phyloP scores from a whole-genome alignment of 2,113 vertebrate species.

The Colistium nudipinnis region DNA sequence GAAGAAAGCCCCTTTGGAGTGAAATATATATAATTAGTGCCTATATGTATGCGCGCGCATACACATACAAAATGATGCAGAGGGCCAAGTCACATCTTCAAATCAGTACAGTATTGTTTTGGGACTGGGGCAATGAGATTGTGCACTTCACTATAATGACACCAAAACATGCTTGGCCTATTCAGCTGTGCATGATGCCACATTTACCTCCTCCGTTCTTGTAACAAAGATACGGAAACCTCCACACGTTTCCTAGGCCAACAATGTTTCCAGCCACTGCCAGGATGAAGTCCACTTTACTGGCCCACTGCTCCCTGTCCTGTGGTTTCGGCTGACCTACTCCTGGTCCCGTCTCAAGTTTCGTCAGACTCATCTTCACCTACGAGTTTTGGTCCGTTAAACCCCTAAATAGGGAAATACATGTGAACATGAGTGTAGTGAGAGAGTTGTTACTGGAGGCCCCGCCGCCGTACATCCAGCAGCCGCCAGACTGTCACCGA shows the following conservation, averaged over 20 bases:
- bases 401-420: neutral
- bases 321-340: conserved; percentile 39
- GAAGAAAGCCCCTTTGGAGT: conserved; percentile 79
- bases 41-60: neutral
- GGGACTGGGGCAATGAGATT: no score
- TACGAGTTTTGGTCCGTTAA: conserved; percentile 52
- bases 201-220: conserved; percentile 83
- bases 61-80: neutral
- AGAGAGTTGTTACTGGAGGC: no score
- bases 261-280: conserved; percentile 79
- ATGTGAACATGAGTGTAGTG: neutral
- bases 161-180: no score
- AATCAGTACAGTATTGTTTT: no score
- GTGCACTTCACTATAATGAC: no score
- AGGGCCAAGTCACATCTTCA: neutral
- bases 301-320: conserved; percentile 77
- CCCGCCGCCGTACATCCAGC: no score
- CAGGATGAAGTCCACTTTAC: conserved; percentile 78
- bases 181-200: neutral
- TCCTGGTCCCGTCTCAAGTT: conserved; percentile 8
- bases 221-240: conserved; percentile 85
- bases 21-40: neutral
- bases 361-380: conserved; percentile 34
- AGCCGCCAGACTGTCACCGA: no score
- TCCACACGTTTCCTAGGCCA: conserved; percentile 83